phyloP scores from a whole-genome alignment of 2,888 invertebrate species.

The Tachystola acroxantha region DNA sequence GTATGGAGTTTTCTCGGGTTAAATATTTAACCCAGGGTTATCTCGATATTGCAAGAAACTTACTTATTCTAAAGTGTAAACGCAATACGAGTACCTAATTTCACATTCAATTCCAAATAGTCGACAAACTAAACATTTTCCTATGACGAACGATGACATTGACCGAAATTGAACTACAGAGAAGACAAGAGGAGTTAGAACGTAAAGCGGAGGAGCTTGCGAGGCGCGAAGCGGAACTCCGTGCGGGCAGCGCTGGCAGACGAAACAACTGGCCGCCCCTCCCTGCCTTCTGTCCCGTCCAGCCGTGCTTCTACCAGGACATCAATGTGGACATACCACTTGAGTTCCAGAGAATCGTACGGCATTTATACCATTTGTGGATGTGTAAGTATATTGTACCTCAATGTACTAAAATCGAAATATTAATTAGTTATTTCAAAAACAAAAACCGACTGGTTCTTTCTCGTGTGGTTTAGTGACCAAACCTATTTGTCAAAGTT shows the following conservation, averaged over 20 bases:
- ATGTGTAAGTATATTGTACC: conserved; percentile 92
- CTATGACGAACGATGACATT: neutral
- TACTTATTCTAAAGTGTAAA: no score
- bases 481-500: no score
- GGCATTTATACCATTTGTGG: conserved; percentile 97
- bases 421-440: no score
- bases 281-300: conserved; percentile 93
- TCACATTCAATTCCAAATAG: no score
- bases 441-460: no score
- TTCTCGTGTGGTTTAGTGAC: no score
- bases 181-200: conserved; percentile 93
- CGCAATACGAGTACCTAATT: no score
- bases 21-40: no score
- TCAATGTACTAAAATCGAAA: no score
- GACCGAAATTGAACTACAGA: conserved; percentile 67
- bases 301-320: conserved; percentile 99
- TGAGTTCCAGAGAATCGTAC: conserved; percentile 97
- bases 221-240: conserved; percentile 91
- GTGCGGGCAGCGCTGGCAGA: conserved; percentile 80
- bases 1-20: no score
- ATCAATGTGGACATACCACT: conserved; percentile 98
- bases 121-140: no score
- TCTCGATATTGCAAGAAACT: no score
- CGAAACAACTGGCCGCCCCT: conserved; percentile 99
- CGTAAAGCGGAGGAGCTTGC: conserved; percentile 93